Evolutionary conservation across 2,888 invertebrate species (phyloP).

Genomic region (Germaria angustata): DNA sequence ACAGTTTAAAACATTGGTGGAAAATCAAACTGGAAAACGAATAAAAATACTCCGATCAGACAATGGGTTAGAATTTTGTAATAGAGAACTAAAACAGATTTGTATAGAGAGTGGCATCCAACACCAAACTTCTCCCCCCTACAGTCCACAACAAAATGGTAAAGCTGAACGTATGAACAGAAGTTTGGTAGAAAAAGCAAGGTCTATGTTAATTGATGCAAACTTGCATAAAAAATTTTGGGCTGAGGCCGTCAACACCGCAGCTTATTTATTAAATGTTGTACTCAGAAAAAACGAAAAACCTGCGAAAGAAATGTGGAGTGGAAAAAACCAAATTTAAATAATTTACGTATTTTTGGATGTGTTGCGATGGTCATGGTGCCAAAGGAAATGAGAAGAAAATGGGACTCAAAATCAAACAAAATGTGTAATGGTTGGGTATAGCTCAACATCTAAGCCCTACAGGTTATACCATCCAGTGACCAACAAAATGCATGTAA

Average conservation of each 20-base stretch:
- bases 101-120: conserved; percentile 18
- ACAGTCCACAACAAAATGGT: conserved; percentile 38
- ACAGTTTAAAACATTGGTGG: conserved; percentile 14
- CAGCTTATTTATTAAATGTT: conserved; percentile 38
- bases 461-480: conserved; percentile 6
- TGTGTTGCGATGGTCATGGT: conserved; percentile 26
- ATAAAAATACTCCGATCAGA: conserved; percentile 27
- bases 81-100: background rate
- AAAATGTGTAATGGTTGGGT: conserved; percentile 28
- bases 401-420: conserved; percentile 38
- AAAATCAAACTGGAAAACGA: conserved; percentile 27
- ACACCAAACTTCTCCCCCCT: conserved; percentile 28
- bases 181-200: conserved; percentile 39
- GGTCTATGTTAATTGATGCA: conserved; percentile 38
- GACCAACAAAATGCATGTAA: no score
- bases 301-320: conserved; percentile 3
- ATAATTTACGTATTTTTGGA: conserved; percentile 46
- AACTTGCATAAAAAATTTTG: conserved; percentile 36
- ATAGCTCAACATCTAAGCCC: conserved; percentile 19
- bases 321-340: conserved; percentile 11
- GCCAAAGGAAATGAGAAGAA: conserved; percentile 32
- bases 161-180: conserved; percentile 37
- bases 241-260: conserved; percentile 40
- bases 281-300: conserved; percentile 11
- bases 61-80: conserved; percentile 32